Evolutionary conservation across 2,113 vertebrate species (phyloP).

Genomic region (Myxocyprinus asiaticus): DNA sequence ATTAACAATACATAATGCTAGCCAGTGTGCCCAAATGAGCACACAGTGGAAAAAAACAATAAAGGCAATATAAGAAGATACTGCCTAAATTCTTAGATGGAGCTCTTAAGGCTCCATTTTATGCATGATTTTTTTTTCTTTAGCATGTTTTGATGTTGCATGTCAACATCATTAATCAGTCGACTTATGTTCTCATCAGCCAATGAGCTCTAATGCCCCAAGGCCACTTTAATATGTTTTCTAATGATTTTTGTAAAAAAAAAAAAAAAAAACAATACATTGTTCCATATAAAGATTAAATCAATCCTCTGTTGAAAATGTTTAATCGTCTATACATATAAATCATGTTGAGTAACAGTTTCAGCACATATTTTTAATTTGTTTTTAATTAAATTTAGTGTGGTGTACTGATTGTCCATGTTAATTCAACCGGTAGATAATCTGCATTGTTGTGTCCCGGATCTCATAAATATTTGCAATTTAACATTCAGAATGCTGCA

Average conservation of each 20-base stretch:
- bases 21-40: neutral
- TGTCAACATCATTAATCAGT: neutral
- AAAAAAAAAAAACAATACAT: constrained; percentile 56
- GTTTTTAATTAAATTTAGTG: neutral
- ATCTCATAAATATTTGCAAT: too few species aligned
- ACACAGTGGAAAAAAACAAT: neutral
- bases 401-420: too few species aligned
- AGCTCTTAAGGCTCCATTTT: neutral
- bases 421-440: too few species aligned
- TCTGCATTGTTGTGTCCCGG: too few species aligned
- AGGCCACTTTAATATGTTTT: constrained; percentile 45
- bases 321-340: neutral
- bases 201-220: constrained; percentile 40
- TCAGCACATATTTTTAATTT: neutral
- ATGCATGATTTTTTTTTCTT: constrained; percentile 32
- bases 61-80: too few species aligned
- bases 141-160: constrained; percentile 30
- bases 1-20: neutral
- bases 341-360: too few species aligned
- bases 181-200: constrained; percentile 30
- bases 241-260: constrained; percentile 57
- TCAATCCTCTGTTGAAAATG: constrained; percentile 50
- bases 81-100: too few species aligned
- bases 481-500: neutral
- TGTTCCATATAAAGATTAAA: constrained; percentile 57